These are phyloP conservation scores for Limnodromus scolopaceus DNA, from an alignment of 2,797 vertebrate genomes.

Conservation along the genomic window DNA sequence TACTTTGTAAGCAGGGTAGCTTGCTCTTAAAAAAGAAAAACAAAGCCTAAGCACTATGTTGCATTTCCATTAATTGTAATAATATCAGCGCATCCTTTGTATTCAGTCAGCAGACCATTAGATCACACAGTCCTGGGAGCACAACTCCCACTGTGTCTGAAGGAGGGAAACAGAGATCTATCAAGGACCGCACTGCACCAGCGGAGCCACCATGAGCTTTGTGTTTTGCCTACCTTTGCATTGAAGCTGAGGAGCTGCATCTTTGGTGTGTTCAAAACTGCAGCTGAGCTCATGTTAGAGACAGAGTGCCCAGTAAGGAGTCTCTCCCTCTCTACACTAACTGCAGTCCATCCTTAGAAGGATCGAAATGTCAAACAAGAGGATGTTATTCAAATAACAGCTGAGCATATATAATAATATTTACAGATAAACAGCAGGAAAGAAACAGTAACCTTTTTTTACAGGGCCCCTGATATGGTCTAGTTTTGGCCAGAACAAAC, in stretches of 20 bases:
- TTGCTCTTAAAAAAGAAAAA: not conserved
- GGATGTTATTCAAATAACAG: not conserved
- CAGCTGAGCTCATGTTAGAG: not conserved
- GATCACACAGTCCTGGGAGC: not conserved
- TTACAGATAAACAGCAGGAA: not conserved
- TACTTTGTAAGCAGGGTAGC: not conserved
- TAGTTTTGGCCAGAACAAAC: not conserved
- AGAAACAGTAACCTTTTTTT: not conserved
- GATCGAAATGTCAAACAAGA: not conserved
- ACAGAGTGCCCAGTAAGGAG: not conserved
- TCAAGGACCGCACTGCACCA: not conserved
- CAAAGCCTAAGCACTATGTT: not conserved
- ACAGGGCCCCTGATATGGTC: not conserved
- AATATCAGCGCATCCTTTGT: not conserved
- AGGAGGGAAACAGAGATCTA: not conserved
- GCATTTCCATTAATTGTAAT: not conserved
- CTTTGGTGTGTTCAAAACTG: not conserved
- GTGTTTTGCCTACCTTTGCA: not conserved
- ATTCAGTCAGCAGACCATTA: not conserved
- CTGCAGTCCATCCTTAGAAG: not conserved
- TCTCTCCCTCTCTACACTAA: not conserved
- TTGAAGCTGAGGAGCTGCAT: not conserved
- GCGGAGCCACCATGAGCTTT: accelerated
- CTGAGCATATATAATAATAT: not conserved
- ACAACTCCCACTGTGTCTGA: not conserved